Percentiles rank a stretch among this genome's conserved stretches.
phyloP scores from a whole-genome alignment of 1,140 invertebrate species.

The Wasmannia auropunctata region DNA sequence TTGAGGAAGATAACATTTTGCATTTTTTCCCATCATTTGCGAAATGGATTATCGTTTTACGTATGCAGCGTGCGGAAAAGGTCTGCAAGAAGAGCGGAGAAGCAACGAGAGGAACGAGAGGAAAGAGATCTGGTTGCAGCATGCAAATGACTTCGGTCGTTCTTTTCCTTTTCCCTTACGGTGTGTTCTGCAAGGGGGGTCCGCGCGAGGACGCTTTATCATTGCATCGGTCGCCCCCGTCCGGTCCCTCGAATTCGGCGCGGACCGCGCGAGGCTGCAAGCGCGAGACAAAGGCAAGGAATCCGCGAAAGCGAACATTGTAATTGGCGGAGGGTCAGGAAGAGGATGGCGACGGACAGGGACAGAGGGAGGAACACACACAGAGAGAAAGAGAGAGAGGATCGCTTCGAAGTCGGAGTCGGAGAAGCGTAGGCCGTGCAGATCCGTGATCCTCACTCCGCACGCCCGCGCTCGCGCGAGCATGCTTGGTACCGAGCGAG shows the following conservation, averaged over 20 bases:
- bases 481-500: not conserved
- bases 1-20: not conserved
- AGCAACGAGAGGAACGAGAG: not conserved
- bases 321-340: constrained; percentile 41
- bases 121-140: constrained; percentile 45
- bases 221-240: constrained; percentile 20
- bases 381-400: no score
- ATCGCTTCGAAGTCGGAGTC: constrained; percentile 8
- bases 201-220: constrained; percentile 36
- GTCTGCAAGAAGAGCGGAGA: not conserved
- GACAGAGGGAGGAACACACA: not conserved
- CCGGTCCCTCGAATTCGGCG: constrained; percentile 34
- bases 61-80: not conserved
- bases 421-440: constrained; percentile 64
- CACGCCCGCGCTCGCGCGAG: constrained; percentile 13
- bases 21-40: not conserved
- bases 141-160: constrained; percentile 59
- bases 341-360: not conserved
- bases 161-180: constrained; percentile 48
- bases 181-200: constrained; percentile 2
- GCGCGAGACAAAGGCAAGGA: constrained; percentile 54
- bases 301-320: constrained; percentile 48
- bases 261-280: constrained; percentile 3
- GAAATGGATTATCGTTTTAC: not conserved
- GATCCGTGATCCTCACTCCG: constrained; percentile 32